Base-by-base conservation (phyloP, 2,888 invertebrate species). In the Coecobrya sp. region DNA sequence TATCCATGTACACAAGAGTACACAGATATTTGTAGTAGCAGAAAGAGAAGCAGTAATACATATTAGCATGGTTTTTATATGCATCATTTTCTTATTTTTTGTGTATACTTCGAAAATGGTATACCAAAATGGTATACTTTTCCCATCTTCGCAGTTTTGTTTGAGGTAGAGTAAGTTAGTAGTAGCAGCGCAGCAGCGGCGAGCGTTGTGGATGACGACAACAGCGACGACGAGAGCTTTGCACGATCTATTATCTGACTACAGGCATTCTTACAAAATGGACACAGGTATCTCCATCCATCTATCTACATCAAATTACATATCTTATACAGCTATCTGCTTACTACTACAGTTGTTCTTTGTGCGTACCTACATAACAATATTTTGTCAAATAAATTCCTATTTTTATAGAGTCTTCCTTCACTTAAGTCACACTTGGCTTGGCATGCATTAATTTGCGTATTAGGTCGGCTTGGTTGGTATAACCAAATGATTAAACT, bases 351-450 rank as follows among this genome's bases (percentile, higher is more conserved):
- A 10, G 49, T 25, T 52, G 27, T 49, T 25, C 52, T 49, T 49
- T 68, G 16, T 16, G 68, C 49, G 52, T 49, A 79, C 45, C 73
- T 49, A 76, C 70, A 19, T 62, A 62, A 25, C 11, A 55, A n/a
- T 55, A 55, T 76, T 76, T 76, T 76, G 49, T 76, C 76, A 49
- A 49, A 10, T 45, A 13, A 45, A 49, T 76, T 49, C 49, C 85
- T 68, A 68, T 85, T 49, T 85, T 27, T 68, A n/a, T 45, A 85
- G n/a, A 68, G 85, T 85, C 85, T 85, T 85, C 85, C 85, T 85
- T 85, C 68, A 85, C 59, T 45, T 85, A 85, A 85, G 85, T 85
- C 85, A 85, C 85, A 85, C 85, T 85, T 76, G 76, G 76, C 49
- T 76, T 85, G 85, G 85, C 68, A 85, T 85, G 49, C 85, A 85